Base-by-base conservation (phyloP, 2,797 vertebrate genomes). In the Falco columbarius region DNA sequence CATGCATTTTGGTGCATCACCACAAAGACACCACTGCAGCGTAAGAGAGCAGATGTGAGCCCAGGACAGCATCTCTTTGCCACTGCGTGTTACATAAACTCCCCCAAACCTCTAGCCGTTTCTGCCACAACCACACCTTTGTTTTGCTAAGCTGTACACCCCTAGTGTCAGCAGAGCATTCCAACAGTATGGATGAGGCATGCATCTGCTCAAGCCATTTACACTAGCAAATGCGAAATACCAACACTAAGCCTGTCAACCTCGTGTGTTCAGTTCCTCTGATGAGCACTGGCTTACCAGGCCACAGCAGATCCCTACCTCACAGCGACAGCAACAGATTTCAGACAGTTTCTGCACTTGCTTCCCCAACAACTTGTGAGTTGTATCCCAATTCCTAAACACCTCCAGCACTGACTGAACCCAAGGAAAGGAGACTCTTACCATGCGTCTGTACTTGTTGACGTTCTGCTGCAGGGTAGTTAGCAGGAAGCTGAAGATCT, bases 401-500 rank as follows among this genome's bases (percentile, higher is more conserved):
- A 14, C 49, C 65, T 71, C 70, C 56, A 84, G 34, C 29, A 66
- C 42, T 70, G 71, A 86, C 10, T 36, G 49, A 84, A 51, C 7
- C 24, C 51, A 63, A 62, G 29, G 38, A 56, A 89, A 81, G 7
- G 30, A 87, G 49, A 66, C 36, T 66, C 98, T 97, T 96, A 99
- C 99, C 99, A 99, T 89, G 95, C 98, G 98, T 29, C 98, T 98
- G 96, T 99, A 99, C 82, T 99, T 99, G 72, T 98, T 99, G 13
- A 99, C 98, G 2, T 99, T 99, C 76, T 98, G 97, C 44, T 99
- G 99, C 90, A 99, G 97, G 58, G 99, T 98, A 87, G 97, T 97
- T 82, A 99, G 98, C 14, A 99, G 97, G 97, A 99, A 99, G 96
- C 96, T 98, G 97, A 99, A 99, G 97, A 99, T 98, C 96, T 97